Evolutionary conservation across 1,140 invertebrate genomes (phyloP), one percentile per base, ranked within the genome.

Genomic region (Drosophila sechellia): DNA sequence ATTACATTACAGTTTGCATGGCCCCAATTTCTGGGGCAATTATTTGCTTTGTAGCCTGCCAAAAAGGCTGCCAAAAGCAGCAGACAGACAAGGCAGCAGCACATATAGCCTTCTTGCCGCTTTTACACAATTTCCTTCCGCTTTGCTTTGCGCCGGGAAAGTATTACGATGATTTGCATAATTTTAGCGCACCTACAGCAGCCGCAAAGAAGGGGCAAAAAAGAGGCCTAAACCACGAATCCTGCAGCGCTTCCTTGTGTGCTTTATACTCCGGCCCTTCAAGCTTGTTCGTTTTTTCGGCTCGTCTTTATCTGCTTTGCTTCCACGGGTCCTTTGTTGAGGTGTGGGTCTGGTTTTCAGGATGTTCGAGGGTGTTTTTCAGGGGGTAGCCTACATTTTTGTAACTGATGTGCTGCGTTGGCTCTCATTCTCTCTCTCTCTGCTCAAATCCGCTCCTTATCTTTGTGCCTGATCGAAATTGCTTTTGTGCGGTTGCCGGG

Each of bases 161-260:
- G 85, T 84, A 89, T 89, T 89, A 89, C 84, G 84, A 89, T 89
- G 84, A 89, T 89, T 89, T 89, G 84, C 84, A 89, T 89, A 89
- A 89, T 89, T 89, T 84, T 73, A 77, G 83, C 79, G 77, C 79
- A 87, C 84, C 83, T 87, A 73, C 84, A 79, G 64, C 66, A 78
- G 65, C 84, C 77, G 45, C 75, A 71, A 11, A 31, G 27, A 49
- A 49, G 25, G 25, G 25, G 25, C 25, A 6, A 49, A 27, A 50
- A 59, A 54, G 64, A 68, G 77, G 59, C 60, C 65, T 60, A 76
- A 77, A 57, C 81, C 61, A 46, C 74, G 65, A 71, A 71, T 71
- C 66, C 68, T 71, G 64, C 53, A 63, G 55, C 64, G 77, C 46
- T 57, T 65, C 64, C 70, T 87, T 80, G 42, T 77, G 68, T 46